Evolutionary conservation across 2,113 vertebrate genomes (phyloP).

Genomic region (Himantopus leucocephalus): DNA sequence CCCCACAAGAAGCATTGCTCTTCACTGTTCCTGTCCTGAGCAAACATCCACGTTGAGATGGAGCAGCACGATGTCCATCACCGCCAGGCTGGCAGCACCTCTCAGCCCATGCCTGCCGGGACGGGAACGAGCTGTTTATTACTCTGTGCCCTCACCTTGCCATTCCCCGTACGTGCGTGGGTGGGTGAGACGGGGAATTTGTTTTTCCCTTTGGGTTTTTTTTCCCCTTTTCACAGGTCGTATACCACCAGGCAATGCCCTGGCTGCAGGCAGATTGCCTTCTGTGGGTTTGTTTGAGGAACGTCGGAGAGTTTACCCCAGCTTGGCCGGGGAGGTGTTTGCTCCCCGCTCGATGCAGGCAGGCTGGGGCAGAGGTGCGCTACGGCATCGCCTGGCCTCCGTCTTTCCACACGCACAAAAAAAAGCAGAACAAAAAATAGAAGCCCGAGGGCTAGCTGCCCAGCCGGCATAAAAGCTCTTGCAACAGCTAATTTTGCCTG

Average conservation of each 20-base stretch:
- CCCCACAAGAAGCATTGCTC: not conserved
- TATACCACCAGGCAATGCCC: not conserved
- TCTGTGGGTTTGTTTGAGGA: not conserved
- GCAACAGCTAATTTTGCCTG: not conserved
- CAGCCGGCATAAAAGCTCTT: rapidly evolving
- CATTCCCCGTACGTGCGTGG: not conserved
- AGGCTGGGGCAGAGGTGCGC: not conserved
- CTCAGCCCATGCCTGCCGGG: not conserved
- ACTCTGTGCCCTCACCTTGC: not conserved
- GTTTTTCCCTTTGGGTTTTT: not conserved
- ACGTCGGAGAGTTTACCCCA: not conserved
- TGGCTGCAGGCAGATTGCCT: not conserved
- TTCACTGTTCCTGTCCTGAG: not conserved
- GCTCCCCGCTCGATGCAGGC: not conserved
- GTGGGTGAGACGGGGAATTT: not conserved
- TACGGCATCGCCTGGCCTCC: not conserved
- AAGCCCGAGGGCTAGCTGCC: not conserved
- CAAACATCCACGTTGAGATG: not conserved
- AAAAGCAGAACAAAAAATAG: not conserved
- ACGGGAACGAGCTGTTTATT: not conserved
- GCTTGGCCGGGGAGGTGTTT: not conserved
- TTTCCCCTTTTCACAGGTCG: not conserved
- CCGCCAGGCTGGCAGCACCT: not conserved
- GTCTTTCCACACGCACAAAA: not conserved
- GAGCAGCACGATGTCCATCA: not conserved